Conservation (phyloP, 2,797 vertebrate species). For the Dendrocincla fuliginosa region DNA sequence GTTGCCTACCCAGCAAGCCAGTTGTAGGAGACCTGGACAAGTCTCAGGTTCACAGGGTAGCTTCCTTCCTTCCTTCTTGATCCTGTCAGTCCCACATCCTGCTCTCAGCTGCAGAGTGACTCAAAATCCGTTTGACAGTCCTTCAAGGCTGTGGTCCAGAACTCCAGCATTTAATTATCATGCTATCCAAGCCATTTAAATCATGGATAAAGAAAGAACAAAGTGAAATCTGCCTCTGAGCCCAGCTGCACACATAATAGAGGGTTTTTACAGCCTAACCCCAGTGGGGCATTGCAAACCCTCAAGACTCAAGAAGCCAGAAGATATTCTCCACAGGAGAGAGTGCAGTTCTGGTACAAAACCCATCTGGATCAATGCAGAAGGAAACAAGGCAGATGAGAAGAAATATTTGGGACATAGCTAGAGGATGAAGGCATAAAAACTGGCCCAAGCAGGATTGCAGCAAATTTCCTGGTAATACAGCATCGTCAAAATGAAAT, state of each 20-base stretch:
- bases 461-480: conserved; percentile 3
- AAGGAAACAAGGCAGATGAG: conserved; percentile 19
- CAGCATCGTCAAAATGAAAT: not conserved
- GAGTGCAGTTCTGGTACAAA: not conserved
- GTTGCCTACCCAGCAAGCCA: not conserved
- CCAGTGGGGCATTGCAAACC: not conserved
- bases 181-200: not conserved
- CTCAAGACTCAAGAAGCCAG: conserved; percentile 14
- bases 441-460: not conserved
- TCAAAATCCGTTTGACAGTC: not conserved
- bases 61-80: conserved; percentile 18
- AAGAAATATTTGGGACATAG: not conserved
- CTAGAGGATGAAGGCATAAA: conserved; percentile 15
- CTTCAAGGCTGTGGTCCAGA: conserved; percentile 21
- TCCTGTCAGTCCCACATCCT: conserved; percentile 26
- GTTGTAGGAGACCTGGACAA: conserved; percentile 14
- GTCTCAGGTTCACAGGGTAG: conserved; percentile 13
- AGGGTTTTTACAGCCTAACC: conserved; percentile 14
- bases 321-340: conserved; percentile 30
- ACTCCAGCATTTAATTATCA: not conserved
- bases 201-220: conserved; percentile 34
- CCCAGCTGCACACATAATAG: conserved; percentile 24
- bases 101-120: not conserved
- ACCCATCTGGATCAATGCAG: conserved; percentile 16
- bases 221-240: conserved; percentile 34